Percentiles rank a stretch among this genome's conserved stretches.
Evolutionary conservation across 53 echinoderm and acorn worm genomes (phyloP).

Genomic region (Pentamera pediparva): DNA sequence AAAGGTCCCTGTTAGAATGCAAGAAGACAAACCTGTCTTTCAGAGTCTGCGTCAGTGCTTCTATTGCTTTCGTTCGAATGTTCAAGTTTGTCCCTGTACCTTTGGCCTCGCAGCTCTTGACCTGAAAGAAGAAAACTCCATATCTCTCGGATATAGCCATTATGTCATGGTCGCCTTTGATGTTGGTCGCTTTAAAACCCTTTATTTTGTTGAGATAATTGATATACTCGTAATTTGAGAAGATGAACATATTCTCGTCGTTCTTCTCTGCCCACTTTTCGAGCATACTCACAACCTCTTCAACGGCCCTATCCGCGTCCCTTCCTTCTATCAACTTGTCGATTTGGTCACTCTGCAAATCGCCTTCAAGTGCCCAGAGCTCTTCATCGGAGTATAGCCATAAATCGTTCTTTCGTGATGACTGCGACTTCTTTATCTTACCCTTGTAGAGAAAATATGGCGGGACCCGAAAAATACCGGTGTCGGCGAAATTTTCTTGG

Average conservation of each 20-base stretch:
- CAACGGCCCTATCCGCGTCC: conserved; percentile 14
- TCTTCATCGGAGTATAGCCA: conserved; percentile 1
- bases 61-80: not conserved
- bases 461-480: conserved; percentile 18
- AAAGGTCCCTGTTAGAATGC: conserved; percentile 25
- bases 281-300: conserved; percentile 1
- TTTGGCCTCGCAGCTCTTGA: conserved; percentile 21
- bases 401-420: not conserved
- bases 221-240: conserved; percentile 16
- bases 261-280: conserved; percentile 5
- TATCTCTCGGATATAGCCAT: conserved; percentile 10
- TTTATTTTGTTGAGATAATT: conserved; percentile 10
- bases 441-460: not conserved
- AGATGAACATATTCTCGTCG: conserved; percentile 12
- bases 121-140: conserved; percentile 24
- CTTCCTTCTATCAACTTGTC: not conserved
- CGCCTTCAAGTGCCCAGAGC: not conserved
- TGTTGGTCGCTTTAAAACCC: not conserved
- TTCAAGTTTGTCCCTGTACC: not conserved
- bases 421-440: not conserved
- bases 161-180: conserved; percentile 18
- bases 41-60: conserved; percentile 6
- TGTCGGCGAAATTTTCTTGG: conserved; percentile 2
- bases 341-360: not conserved
- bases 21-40: conserved; percentile 28